phyloP scores from a whole-genome alignment of 1,140 invertebrate genomes.

The Aphidius gifuensis region DNA sequence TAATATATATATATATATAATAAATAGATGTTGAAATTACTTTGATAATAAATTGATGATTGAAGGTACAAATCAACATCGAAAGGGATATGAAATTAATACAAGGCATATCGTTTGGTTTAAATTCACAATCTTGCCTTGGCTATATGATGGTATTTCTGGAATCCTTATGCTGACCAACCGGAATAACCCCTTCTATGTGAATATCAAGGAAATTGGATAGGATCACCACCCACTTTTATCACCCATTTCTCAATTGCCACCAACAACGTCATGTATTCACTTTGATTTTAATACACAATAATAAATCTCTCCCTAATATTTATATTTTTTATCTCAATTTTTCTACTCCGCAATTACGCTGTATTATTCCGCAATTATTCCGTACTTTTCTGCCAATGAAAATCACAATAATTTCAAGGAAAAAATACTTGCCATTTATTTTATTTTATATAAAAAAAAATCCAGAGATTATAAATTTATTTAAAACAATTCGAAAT shows the following conservation, averaged over 20 bases:
- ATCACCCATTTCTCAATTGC: background rate
- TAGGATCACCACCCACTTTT: constrained; percentile 27
- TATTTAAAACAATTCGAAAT: too few relatives aligned
- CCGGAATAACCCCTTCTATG: constrained; percentile 49
- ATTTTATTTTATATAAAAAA: too few relatives aligned
- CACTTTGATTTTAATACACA: background rate
- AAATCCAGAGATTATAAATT: too few relatives aligned
- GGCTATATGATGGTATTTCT: constrained; percentile 41
- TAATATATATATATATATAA: too few relatives aligned
- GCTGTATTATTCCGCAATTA: too few relatives aligned
- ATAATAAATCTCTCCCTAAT: too few relatives aligned
- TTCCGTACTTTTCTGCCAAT: too few relatives aligned
- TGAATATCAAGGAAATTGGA: constrained; percentile 55
- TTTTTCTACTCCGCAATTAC: too few relatives aligned
- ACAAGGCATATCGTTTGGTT: constrained; percentile 32
- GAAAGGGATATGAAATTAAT: constrained; percentile 52
- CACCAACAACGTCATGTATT: background rate
- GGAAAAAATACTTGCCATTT: too few relatives aligned
- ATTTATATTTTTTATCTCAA: too few relatives aligned
- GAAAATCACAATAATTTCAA: too few relatives aligned
- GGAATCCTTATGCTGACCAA: constrained; percentile 49
- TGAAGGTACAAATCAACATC: constrained; percentile 33
- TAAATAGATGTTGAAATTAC: constrained; percentile 12
- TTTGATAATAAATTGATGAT: constrained; percentile 48
- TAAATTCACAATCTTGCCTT: constrained; percentile 32